Evolutionary conservation across 2,113 vertebrate species (phyloP).

Genomic region (Oncorhynchus masou): DNA sequence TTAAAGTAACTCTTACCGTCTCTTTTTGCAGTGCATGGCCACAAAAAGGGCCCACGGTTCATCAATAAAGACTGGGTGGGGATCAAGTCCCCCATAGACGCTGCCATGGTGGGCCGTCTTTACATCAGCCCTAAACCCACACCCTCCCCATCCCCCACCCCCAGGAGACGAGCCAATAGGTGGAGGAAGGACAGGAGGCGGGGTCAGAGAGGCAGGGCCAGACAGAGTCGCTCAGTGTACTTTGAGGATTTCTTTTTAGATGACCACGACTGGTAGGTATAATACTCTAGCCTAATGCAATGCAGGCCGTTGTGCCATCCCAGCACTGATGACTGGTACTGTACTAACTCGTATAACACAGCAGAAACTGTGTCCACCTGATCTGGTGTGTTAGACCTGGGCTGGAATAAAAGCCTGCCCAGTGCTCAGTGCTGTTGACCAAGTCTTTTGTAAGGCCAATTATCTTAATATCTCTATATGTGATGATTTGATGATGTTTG

Average conservation of each 20-base stretch:
- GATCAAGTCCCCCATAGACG: constrained; percentile 76
- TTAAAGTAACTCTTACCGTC: neutral
- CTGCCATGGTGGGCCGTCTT: constrained; percentile 83
- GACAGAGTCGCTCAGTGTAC: constrained; percentile 30
- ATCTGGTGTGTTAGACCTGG: too few relatives aligned
- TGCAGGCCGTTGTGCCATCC: too few relatives aligned
- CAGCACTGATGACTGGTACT: too few relatives aligned
- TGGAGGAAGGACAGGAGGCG: constrained; percentile 38
- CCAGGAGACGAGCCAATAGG: constrained; percentile 37
- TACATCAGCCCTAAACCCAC: constrained; percentile 66
- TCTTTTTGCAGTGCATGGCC: constrained; percentile 36
- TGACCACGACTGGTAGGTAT: constrained; percentile 17
- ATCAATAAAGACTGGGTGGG: constrained; percentile 83
- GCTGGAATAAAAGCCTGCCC: too few relatives aligned
- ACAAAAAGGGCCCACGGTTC: constrained; percentile 38
- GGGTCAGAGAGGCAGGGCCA: constrained; percentile 6
- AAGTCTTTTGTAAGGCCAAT: too few relatives aligned
- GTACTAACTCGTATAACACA: too few relatives aligned
- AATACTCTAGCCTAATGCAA: too few relatives aligned
- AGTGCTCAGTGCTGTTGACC: too few relatives aligned
- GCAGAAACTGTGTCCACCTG: too few relatives aligned
- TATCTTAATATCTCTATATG: neutral
- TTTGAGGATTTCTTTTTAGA: constrained; percentile 53
- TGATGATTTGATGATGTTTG: neutral
- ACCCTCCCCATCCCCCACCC: constrained; percentile 19